phyloP scores from a whole-genome alignment of 2,797 vertebrate genomes.

The Spinus olivaceus region DNA sequence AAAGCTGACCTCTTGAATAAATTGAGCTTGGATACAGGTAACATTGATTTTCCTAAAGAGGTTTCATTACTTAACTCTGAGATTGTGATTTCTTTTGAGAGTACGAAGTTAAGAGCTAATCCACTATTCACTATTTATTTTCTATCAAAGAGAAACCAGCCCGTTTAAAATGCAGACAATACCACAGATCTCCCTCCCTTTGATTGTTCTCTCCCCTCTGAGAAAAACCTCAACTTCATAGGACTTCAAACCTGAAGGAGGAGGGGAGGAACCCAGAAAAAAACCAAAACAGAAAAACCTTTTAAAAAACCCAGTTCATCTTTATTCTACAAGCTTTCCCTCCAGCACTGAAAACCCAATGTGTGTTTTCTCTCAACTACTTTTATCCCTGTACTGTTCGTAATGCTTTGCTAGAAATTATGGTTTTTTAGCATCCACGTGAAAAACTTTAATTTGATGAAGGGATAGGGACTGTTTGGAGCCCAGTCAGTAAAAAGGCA shows the following conservation, averaged over 20 bases:
- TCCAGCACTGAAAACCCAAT: neutral
- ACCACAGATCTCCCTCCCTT: neutral
- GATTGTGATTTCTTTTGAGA: constrained; percentile 9
- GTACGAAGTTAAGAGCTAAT: neutral
- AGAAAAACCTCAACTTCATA: constrained; percentile 4
- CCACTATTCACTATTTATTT: neutral
- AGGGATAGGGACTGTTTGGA: neutral
- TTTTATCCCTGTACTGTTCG: neutral
- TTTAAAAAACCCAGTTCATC: neutral
- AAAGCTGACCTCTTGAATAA: constrained; percentile 23
- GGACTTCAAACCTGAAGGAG: neutral
- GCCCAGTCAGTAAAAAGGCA: neutral
- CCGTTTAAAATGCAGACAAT: neutral
- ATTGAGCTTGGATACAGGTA: neutral
- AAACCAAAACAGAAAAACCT: neutral
- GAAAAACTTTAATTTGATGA: neutral
- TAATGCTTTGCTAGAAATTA: neutral
- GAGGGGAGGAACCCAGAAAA: neutral
- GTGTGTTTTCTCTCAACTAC: neutral
- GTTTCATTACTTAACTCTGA: constrained; percentile 18
- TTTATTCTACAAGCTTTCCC: neutral
- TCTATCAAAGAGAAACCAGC: neutral
- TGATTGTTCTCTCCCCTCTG: neutral
- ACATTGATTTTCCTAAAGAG: constrained; percentile 25
- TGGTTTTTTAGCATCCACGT: neutral